phyloP scores from a whole-genome alignment of 2,797 vertebrate species.

The Pygocentrus nattereri region DNA sequence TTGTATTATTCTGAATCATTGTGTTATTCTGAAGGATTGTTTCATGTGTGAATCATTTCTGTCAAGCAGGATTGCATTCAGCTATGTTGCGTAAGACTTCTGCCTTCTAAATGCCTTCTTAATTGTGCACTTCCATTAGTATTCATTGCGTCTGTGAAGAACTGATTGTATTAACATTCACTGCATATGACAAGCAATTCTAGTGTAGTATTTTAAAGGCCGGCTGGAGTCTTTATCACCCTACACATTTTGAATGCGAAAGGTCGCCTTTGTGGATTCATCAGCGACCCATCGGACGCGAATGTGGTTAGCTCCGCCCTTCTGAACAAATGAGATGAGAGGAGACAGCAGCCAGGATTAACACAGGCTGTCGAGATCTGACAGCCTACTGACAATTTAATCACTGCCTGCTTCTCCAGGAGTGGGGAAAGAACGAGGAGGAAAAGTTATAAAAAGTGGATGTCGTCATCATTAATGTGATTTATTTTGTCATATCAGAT shows the following conservation, averaged over 20 bases:
- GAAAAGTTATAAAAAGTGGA: slow-evolving; percentile 61
- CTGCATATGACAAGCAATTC: neutral
- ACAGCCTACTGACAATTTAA: slow-evolving; percentile 79
- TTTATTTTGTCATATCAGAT: slow-evolving; percentile 77
- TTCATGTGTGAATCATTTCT: neutral
- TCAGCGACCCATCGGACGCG: slow-evolving; percentile 20
- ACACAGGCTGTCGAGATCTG: slow-evolving; percentile 78
- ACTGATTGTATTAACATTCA: slow-evolving; percentile 28
- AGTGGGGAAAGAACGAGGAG: slow-evolving; percentile 61
- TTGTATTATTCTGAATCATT: neutral
- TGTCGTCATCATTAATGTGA: slow-evolving; percentile 77
- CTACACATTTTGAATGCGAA: slow-evolving; percentile 27
- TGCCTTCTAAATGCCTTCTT: slow-evolving; percentile 49
- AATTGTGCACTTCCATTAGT: slow-evolving; percentile 27
- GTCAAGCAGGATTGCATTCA: slow-evolving; percentile 1
- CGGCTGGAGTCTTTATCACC: slow-evolving; percentile 18
- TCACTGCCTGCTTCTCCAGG: slow-evolving; percentile 70
- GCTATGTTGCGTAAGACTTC: slow-evolving; percentile 18
- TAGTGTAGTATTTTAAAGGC: slow-evolving; percentile 10
- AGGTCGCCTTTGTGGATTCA: slow-evolving; percentile 23
- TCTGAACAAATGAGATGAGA: slow-evolving; percentile 58
- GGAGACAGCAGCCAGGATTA: slow-evolving; percentile 76
- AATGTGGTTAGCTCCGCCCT: slow-evolving; percentile 13
- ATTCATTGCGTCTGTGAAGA: slow-evolving; percentile 19
- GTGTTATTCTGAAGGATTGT: neutral